Base-by-base conservation (phyloP, 2,113 vertebrate genomes). In the Eurypyga helias region DNA sequence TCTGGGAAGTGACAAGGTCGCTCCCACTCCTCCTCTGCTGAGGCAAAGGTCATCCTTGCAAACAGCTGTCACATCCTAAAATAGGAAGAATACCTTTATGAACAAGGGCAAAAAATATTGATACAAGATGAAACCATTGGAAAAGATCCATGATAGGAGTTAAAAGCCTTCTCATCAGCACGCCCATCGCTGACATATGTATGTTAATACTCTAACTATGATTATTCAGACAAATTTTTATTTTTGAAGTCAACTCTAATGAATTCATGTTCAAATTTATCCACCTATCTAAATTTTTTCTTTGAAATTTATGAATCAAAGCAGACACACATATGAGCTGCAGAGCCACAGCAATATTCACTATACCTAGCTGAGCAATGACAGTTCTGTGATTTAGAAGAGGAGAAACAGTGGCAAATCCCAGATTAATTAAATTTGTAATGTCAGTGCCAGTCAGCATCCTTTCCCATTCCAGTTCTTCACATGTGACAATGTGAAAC, bases 381-480 rank as follows among this genome's bases (percentile, higher is more conserved):
- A 95, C 81, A 95, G 87, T 31, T 86, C 87, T 84, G 3, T 75
- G 70, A 95, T 94, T 95, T 94, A 96, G 91, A 95, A 87, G 55
- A 33, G 93, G 78, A 69, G 89, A 96, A 96, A 78, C 49, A 94
- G 57, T 64, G 96, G 60, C 52, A 76, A 84, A 43, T 54, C 66
- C 48, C 82, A 81, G 61, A 94, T 92, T 93, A 95, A 94, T 97
- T 95, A 83, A 36, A 69, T 91, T 88, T 70, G 25, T 69, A 87
- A 81, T 49, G 61, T 70, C 88, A 80, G 2, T 64, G 25, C 64
- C 83, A 93, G 78, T 58, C 78, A 90, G 54, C 5, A 6, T 81
- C 66, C 49, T 79, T 93, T 76, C 48, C 69, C 34, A 45, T 65
- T 78, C 48, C 57, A 48, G 25, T 34, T 84, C 58, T 84, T 89